Base-by-base conservation (phyloP, 1,140 invertebrate genomes). In the Penaeus indicus region DNA sequence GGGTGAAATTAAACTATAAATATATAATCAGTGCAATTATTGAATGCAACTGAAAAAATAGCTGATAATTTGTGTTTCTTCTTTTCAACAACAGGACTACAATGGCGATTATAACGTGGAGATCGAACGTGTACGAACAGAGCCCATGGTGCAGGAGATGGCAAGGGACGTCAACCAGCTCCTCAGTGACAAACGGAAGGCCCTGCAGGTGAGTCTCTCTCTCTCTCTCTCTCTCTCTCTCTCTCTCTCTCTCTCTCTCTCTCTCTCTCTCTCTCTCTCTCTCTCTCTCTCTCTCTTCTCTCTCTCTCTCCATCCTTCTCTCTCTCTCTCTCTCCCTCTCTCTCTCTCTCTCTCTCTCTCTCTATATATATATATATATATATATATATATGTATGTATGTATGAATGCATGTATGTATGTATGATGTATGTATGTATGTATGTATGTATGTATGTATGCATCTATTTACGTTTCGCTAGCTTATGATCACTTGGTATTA, bases 61-160 rank as follows among this genome's bases (percentile, higher is more conserved):
- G 69, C 13, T 25, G 1, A 18, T 38, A 4, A 8, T 38, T 38
- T 5, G n/a, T 18, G n/a, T 19, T 25, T 75, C n/a, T 38, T 21
- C 69, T 75, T 0, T 77, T 77, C 64, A 42, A 10, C 77, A 11
- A 8, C 72, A 85, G 84, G 69, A 85, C 72, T 32, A 77, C 13
- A 78, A 60, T 75, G 72, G 27, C 16, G 72, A 85, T 38, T 5
- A 67, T n/a, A 61, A 22, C 21, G 84, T 85, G 69, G 78, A 69
- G 32, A 78, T 85, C 25, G 62, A 85, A 22, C 19, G 69, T 3
- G 84, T 85, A 4, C 47, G 78, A 19, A 69, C 75, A 10, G 42
- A 21, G 13, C 38, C 25, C 19, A 27, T 85, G 72, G 84, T 78
- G 25, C 47, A 61, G n/a, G 38, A 78, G 13, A 85, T 85, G 84